Percentiles rank a stretch among this genome's conserved stretches.
phyloP scores from a whole-genome alignment of 2,113 vertebrate genomes.

The Nestor notabilis region DNA sequence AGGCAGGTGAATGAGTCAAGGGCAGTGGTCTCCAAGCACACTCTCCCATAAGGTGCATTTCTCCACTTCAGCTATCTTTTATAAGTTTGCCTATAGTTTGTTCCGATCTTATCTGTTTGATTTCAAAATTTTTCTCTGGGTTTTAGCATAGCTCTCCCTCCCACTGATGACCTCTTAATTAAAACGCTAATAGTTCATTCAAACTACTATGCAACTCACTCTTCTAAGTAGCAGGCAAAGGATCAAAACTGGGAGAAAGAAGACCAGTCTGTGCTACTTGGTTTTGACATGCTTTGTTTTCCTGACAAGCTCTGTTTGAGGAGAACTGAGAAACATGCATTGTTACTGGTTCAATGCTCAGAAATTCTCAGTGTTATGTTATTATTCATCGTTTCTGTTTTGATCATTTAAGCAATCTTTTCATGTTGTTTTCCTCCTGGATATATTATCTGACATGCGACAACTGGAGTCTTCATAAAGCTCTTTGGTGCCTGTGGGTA shows the following conservation, averaged over 20 bases:
- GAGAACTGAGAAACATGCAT: not conserved
- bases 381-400: conserved; percentile 25
- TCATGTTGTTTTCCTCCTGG: conserved; percentile 15
- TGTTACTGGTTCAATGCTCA: conserved; percentile 18
- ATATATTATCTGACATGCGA: conserved; percentile 30
- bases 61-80: not conserved
- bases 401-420: conserved; percentile 56
- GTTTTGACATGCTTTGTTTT: conserved; percentile 37
- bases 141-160: not conserved
- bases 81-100: not conserved
- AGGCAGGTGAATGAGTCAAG: not conserved
- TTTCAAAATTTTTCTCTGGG: not conserved
- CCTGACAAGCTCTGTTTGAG: conserved; percentile 23
- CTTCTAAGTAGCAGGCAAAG: conserved; percentile 4
- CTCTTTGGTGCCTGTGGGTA: not conserved
- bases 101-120: not conserved
- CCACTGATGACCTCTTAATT: conserved; percentile 47
- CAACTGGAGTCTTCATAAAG: not conserved
- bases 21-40: not conserved
- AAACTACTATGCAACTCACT: not conserved
- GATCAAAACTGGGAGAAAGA: not conserved
- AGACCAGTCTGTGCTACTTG: not conserved
- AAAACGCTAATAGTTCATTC: conserved; percentile 6
- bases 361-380: not conserved
- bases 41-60: not conserved